Evolutionary conservation across 2,113 vertebrate species (phyloP).

Genomic region (Lagenorhynchus albirostris): DNA sequence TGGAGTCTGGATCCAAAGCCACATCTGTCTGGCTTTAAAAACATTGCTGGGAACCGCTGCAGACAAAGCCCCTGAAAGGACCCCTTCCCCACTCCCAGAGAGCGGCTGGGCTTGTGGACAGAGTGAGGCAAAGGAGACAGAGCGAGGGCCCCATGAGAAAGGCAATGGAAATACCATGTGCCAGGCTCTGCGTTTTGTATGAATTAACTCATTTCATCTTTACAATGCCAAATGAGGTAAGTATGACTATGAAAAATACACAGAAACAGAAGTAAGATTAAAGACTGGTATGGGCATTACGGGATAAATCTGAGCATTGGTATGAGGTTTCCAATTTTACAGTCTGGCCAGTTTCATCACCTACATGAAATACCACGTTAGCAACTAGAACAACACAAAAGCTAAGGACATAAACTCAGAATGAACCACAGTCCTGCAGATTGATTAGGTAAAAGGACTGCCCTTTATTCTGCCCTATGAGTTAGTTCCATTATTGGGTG

Average conservation of each 20-base stretch:
- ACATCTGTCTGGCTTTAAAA: not conserved
- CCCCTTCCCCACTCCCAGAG: fast-evolving
- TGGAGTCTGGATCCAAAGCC: not conserved
- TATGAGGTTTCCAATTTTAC: not conserved
- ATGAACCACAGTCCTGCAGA: not conserved
- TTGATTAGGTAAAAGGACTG: not conserved
- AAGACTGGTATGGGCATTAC: not conserved
- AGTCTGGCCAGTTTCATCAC: not conserved
- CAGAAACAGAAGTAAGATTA: not conserved
- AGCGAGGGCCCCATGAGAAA: not conserved
- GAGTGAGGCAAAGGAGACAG: not conserved
- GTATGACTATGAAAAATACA: not conserved
- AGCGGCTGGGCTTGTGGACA: fast-evolving
- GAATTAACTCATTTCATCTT: not conserved
- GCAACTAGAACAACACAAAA: not conserved
- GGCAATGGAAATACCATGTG: not conserved
- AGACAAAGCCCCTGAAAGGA: not conserved
- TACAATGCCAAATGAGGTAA: not conserved
- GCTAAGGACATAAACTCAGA: not conserved
- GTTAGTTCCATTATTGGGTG: not conserved
- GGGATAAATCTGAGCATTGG: not conserved
- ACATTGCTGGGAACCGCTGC: not conserved
- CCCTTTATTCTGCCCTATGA: not conserved
- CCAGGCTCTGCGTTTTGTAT: not conserved
- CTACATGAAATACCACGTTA: not conserved